Conservation (phyloP, 2,888 invertebrate genomes). For the Anticlea derivata region DNA sequence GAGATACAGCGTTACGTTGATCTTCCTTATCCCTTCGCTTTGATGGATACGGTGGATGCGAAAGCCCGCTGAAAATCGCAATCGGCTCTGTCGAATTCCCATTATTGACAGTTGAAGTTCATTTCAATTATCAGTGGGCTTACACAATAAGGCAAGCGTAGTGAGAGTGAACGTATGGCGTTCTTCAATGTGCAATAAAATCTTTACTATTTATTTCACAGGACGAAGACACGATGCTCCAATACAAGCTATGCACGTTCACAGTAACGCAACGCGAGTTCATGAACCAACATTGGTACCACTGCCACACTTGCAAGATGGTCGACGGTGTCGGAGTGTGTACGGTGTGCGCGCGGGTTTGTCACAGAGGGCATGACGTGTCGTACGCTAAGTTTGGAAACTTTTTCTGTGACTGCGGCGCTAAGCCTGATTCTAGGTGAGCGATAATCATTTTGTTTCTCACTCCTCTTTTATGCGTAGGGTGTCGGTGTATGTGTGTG, state of each 20-base stretch:
- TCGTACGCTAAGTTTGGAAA: slow-evolving; percentile 98
- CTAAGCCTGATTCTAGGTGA: slow-evolving; percentile 91
- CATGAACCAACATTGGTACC: slow-evolving; percentile 99
- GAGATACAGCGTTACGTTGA: too few relatives aligned
- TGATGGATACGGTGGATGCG: too few relatives aligned
- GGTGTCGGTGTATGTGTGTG: too few relatives aligned
- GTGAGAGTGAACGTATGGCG: too few relatives aligned
- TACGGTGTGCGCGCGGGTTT: slow-evolving; percentile 98
- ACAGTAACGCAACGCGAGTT: slow-evolving; percentile 98
- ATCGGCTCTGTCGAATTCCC: too few relatives aligned
- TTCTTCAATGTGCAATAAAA: too few relatives aligned
- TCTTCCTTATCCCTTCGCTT: too few relatives aligned
- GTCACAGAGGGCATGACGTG: slow-evolving; percentile 98
- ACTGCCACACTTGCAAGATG: slow-evolving; percentile 99
- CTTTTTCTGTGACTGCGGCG: slow-evolving; percentile 99
- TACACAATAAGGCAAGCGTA: too few relatives aligned
- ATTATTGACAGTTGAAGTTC: too few relatives aligned
- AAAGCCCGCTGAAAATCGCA: too few relatives aligned
- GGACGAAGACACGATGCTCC: slow-evolving; percentile 93
- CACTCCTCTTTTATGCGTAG: too few relatives aligned
- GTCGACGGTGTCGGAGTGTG: slow-evolving; percentile 99
- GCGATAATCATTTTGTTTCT: slow-evolving; percentile 1
- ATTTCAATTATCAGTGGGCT: too few relatives aligned
- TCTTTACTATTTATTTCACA: slow-evolving; percentile 43
- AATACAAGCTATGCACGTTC: slow-evolving; percentile 97